Evolutionary conservation across 1,140 invertebrate species (phyloP).

Genomic region (Carposina sasakii): DNA sequence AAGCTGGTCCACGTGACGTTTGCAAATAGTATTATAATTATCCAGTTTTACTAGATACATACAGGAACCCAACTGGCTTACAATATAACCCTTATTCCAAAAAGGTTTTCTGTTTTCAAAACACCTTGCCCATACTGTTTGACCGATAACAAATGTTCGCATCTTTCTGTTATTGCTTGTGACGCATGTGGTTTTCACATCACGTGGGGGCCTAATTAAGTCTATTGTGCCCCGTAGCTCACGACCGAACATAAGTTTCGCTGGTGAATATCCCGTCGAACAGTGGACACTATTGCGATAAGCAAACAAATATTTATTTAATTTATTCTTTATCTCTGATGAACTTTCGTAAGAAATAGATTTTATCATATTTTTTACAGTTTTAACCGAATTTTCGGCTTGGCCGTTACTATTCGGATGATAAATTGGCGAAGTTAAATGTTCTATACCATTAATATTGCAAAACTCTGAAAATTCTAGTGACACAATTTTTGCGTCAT

Average conservation of each 20-base stretch:
- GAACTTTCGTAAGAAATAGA: neutral
- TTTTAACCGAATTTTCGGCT: slow-evolving; percentile 2
- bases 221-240: neutral
- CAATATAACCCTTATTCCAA: neutral
- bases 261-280: neutral
- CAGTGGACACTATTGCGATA: slow-evolving; percentile 3
- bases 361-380: slow-evolving; percentile 1
- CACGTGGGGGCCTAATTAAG: neutral
- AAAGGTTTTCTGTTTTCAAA: neutral
- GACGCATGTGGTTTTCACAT: neutral
- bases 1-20: neutral
- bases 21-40: neutral
- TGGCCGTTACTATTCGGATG: slow-evolving; percentile 6
- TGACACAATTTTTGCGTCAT: too few species aligned
- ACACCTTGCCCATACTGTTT: neutral
- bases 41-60: neutral
- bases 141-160: neutral
- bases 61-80: neutral
- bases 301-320: neutral
- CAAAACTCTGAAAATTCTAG: neutral
- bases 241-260: slow-evolving; percentile 8
- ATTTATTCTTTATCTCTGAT: neutral
- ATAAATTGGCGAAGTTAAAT: slow-evolving; percentile 1
- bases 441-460: neutral
- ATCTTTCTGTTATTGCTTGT: neutral